Base-by-base conservation (phyloP, 2,113 vertebrate species). In the Perccottus glenii region DNA sequence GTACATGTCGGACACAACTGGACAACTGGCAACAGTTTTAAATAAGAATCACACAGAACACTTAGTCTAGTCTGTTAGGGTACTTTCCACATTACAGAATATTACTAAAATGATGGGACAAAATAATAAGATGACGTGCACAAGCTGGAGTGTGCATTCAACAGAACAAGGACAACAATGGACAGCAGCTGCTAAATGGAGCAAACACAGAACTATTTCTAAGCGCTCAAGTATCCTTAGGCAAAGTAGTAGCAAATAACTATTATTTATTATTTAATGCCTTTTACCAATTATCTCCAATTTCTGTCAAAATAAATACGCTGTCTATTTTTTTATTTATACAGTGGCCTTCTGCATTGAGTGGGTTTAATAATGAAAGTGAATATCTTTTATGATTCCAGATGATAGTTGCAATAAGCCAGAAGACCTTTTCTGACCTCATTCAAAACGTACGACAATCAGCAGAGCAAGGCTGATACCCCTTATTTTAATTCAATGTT, bases 391-490 rank as follows among this genome's bases (percentile, higher is more conserved):
- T 27, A 27, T 27, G 10, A 46, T 52, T 53, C n/a, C 2, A 57
- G 10, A 61, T 49, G 16, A 60, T 38, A 59, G 38, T 3, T 51
- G 40, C 49, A 69, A 58, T 27, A 14, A n/a, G 51, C 49, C 4
- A 19, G 47, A 66, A 55, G 16, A 76, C 1, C 36, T 45, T 16
- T 40, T 57, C 62, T 65, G 55, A 67, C 59, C 62, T 40, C n/a
- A 53, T 60, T 67, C 63, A 57, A 9, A n/a, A n/a, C n/a, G 9
- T 35, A 5, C 8, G 11, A 9, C 33, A 12, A 55, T 3, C 35
- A 12, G 32, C n/a, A 8, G 11, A 55, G 33, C 6, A 33, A 12
- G 8, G 32, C 14, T 27, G 19, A 27, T 27, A 27, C 19, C 19
- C n/a, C 11, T 53, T 15, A 42, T 48, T 47, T 33, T 43, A 36